These are phyloP conservation scores for Virgularia gustaviana DNA, from an alignment of 92 coral and sea anemone species.

Conservation along the genomic window DNA sequence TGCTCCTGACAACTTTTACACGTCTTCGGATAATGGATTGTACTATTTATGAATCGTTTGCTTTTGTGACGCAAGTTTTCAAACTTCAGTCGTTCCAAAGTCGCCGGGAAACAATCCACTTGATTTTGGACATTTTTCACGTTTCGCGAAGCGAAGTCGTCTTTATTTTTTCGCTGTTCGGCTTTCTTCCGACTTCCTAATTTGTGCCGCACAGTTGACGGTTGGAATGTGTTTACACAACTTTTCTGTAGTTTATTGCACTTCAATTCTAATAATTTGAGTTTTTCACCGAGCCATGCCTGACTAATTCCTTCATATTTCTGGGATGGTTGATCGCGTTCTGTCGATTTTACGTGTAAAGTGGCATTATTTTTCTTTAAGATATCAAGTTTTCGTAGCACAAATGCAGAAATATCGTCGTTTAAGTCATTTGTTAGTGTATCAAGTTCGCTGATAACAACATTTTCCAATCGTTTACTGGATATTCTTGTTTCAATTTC, in stretches of 20 bases:
- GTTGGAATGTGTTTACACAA: not conserved
- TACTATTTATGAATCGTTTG: not conserved
- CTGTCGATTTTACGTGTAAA: not conserved
- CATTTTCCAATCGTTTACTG: not conserved
- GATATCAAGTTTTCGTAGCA: slow-evolving; percentile 8
- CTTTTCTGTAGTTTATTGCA: not conserved
- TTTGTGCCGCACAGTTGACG: no score
- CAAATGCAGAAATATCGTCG: not conserved
- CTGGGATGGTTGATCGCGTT: not conserved
- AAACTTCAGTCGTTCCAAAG: slow-evolving; percentile 14
- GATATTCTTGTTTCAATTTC: not conserved
- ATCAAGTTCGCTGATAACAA: no score
- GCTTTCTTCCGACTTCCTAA: not conserved
- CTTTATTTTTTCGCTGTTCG: not conserved
- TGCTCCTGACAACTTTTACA: not conserved
- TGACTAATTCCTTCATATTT: not conserved
- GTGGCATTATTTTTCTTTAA: not conserved
- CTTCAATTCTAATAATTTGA: not conserved
- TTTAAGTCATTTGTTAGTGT: no score
- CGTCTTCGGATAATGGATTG: not conserved
- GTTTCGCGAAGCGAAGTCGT: not conserved
- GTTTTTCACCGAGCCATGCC: slow-evolving; percentile 12
- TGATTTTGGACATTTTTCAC: not conserved
- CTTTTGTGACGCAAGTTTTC: slow-evolving; percentile 3
- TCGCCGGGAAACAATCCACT: slow-evolving; percentile 2